phyloP scores from a whole-genome alignment of 2,113 vertebrate species.

The Promerops cafer region DNA sequence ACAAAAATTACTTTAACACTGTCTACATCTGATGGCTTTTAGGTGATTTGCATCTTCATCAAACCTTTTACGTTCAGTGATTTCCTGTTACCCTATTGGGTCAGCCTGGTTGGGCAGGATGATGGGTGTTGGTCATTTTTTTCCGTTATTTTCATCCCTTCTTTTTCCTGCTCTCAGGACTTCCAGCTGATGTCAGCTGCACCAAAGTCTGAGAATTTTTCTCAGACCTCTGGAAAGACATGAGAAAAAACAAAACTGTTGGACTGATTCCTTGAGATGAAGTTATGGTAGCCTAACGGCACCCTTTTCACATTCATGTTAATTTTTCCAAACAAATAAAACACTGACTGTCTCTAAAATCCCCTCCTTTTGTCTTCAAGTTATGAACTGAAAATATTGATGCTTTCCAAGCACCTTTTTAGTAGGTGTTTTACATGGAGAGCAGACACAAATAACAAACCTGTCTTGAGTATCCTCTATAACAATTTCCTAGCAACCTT shows the following conservation, averaged over 20 bases:
- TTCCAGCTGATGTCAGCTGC: neutral
- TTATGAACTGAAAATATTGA: neutral
- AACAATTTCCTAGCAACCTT: neutral
- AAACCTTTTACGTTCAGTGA: neutral
- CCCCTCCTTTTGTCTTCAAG: neutral
- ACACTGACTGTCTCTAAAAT: neutral
- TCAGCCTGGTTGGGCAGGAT: neutral
- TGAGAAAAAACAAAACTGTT: neutral
- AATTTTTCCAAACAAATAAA: neutral
- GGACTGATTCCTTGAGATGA: rapidly evolving
- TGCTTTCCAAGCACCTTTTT: neutral
- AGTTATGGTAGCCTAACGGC: rapidly evolving
- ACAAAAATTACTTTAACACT: neutral
- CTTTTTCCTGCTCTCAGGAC: neutral
- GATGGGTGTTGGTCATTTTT: rapidly evolving
- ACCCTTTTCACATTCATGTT: neutral
- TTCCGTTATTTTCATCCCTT: neutral
- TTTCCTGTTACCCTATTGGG: neutral
- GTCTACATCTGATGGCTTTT: neutral
- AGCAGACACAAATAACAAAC: neutral
- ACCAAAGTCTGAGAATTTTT: neutral
- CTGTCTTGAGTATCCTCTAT: rapidly evolving
- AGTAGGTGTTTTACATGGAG: neutral
- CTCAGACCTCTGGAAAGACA: neutral
- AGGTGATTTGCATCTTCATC: neutral